phyloP scores from a whole-genome alignment of 2,888 invertebrate species.

The Tanytarsus gracilentus region DNA sequence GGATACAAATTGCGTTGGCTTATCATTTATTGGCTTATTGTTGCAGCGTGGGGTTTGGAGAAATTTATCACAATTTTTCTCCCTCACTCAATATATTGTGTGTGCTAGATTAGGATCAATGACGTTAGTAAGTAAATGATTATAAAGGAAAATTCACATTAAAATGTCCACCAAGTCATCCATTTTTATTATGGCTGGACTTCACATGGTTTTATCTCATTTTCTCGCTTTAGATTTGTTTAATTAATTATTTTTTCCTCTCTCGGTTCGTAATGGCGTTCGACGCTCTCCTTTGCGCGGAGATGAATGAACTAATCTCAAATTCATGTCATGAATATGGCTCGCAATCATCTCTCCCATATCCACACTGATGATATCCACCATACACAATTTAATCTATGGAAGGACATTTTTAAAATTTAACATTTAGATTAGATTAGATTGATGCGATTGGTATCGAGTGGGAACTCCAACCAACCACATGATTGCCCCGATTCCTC shows the following conservation, averaged over 20 bases:
- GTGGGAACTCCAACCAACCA: too few species aligned
- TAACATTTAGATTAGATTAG: too few species aligned
- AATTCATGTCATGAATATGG: constrained; percentile 11
- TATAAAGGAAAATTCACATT: too few species aligned
- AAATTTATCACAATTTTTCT: background rate
- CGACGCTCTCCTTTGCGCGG: background rate
- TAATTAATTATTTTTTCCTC: constrained; percentile 13
- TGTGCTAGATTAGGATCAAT: too few species aligned
- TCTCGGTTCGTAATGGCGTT: background rate
- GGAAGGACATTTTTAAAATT: too few species aligned
- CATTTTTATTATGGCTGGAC: background rate
- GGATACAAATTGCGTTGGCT: constrained; percentile 13
- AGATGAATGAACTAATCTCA: background rate
- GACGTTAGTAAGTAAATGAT: too few species aligned
- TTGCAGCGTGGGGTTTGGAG: background rate
- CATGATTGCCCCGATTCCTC: too few species aligned
- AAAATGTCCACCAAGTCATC: too few species aligned
- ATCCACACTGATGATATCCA: background rate
- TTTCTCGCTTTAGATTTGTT: constrained; percentile 6
- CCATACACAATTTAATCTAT: background rate
- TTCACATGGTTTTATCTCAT: background rate
- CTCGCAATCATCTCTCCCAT: background rate
- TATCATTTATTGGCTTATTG: background rate
- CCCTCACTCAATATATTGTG: too few species aligned
- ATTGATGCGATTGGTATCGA: too few species aligned